phyloP scores from a whole-genome alignment of 2,113 vertebrate genomes.

The Thamnophis sirtalis region DNA sequence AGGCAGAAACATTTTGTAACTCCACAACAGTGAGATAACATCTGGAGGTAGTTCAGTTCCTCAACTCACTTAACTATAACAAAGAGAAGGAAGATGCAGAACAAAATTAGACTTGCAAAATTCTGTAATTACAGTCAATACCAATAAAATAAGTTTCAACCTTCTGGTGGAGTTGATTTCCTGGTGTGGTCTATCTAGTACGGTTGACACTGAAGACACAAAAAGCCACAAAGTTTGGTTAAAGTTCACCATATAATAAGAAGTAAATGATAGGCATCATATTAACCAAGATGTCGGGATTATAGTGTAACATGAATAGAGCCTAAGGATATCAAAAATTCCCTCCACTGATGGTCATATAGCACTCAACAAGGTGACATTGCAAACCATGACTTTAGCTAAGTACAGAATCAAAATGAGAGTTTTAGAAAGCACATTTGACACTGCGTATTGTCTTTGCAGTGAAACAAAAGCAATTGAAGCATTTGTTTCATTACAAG shows the following conservation, averaged over 20 bases:
- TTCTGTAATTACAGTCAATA: background rate
- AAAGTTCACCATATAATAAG: background rate
- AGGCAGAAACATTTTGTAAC: background rate
- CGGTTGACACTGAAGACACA: background rate
- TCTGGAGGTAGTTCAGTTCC: background rate
- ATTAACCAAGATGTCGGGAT: background rate
- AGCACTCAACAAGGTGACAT: background rate
- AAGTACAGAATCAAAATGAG: background rate
- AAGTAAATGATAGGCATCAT: background rate
- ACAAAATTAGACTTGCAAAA: background rate
- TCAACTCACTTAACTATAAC: background rate
- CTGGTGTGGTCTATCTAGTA: background rate
- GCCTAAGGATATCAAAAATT: background rate
- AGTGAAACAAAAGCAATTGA: background rate
- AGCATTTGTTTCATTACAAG: background rate
- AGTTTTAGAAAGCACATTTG: background rate
- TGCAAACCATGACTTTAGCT: background rate
- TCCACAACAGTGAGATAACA: background rate
- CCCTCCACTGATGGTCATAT: background rate
- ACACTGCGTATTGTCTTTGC: background rate
- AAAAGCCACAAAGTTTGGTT: background rate
- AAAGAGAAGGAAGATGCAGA: background rate
- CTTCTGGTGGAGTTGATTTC: background rate
- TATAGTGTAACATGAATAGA: background rate
- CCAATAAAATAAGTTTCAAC: background rate